A percentile compares a stretch with the other conserved stretches of the same genome.
Evolutionary conservation across 2,797 vertebrate genomes (phyloP).

Genomic region (Neosilurus mollespiculum): DNA sequence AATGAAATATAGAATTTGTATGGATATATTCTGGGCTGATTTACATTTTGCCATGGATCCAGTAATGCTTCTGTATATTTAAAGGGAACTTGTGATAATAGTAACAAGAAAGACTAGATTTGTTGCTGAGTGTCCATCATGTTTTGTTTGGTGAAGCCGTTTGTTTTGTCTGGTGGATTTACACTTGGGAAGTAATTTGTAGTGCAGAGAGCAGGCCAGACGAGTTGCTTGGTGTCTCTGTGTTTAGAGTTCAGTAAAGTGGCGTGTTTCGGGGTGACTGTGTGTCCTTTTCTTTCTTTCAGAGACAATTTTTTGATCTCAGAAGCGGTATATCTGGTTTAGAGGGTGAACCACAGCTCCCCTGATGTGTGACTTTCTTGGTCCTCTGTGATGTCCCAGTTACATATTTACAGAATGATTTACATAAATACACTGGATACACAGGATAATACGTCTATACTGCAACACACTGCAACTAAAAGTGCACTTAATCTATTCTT

Average conservation of each 20-base stretch:
- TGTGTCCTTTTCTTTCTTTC: conserved; percentile 18
- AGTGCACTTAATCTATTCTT: neutral
- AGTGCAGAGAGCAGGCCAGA: conserved; percentile 14
- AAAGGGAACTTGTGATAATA: neutral
- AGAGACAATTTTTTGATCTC: conserved; percentile 11
- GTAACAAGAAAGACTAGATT: neutral
- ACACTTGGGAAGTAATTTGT: conserved; percentile 11
- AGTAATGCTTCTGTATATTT: neutral
- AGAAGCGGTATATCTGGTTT: conserved; percentile 9
- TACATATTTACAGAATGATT: conserved; percentile 35
- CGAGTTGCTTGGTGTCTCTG: neutral
- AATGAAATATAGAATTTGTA: neutral
- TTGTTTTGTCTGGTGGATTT: neutral
- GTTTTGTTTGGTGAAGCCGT: neutral
- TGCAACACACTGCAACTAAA: neutral
- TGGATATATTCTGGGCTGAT: neutral
- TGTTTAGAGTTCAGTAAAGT: conserved; percentile 5
- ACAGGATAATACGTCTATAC: neutral
- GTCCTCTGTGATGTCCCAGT: conserved; percentile 38
- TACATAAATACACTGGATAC: conserved; percentile 23
- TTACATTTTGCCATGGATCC: neutral
- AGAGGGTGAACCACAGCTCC: conserved; percentile 30
- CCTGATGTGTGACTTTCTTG: conserved; percentile 24
- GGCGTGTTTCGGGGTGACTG: neutral
- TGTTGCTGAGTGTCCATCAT: neutral